Conservation (phyloP, 2,113 vertebrate species). For the Phaethornis superciliosus region DNA sequence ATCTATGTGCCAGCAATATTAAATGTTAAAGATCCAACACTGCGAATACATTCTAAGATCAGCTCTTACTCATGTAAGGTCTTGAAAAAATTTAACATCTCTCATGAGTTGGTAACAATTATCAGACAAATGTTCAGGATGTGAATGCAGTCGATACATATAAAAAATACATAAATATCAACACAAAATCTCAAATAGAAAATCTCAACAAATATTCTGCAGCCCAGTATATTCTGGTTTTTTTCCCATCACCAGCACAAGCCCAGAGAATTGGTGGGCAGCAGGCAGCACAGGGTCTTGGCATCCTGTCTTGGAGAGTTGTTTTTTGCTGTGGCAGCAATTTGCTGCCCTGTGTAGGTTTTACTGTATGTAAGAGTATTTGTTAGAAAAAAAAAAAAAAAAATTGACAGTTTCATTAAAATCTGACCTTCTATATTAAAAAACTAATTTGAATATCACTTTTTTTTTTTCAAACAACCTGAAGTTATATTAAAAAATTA, state of each 20-base stretch:
- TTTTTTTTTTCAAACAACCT: not conserved
- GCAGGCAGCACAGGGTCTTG: rapidly evolving
- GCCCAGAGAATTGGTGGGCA: not conserved
- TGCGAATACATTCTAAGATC: not conserved
- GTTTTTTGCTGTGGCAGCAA: not conserved
- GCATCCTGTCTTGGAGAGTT: rapidly evolving
- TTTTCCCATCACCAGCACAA: not conserved
- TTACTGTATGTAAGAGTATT: not conserved
- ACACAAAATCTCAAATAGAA: too few relatives aligned
- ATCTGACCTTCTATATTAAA: not conserved
- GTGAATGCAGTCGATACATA: too few relatives aligned
- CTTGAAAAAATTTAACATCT: not conserved
- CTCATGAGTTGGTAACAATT: not conserved
- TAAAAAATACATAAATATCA: too few relatives aligned
- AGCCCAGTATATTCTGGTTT: rapidly evolving
- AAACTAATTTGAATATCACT: not conserved
- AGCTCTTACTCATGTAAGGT: not conserved
- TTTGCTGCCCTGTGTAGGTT: not conserved
- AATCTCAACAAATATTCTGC: not conserved
- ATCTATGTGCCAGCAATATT: not conserved
- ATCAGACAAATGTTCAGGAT: not conserved
- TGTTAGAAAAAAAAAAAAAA: not conserved
- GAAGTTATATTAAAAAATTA: not conserved
- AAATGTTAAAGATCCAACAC: not conserved
- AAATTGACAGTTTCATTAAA: not conserved